Evolutionary conservation across 2,888 invertebrate genomes (phyloP).

Genomic region (Drosophila infuscata): DNA sequence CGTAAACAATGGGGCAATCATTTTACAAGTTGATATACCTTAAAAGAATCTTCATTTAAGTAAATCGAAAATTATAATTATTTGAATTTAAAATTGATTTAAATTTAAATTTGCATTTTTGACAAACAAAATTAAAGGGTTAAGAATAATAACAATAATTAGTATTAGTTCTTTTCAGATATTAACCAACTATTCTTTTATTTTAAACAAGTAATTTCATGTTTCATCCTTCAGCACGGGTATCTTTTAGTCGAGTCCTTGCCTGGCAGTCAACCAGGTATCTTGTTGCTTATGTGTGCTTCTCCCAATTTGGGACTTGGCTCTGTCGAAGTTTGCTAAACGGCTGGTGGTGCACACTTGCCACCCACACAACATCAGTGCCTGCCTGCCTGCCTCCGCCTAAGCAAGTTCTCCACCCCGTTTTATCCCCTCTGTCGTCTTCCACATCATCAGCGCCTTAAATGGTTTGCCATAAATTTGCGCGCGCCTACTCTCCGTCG

Average conservation of each 20-base stretch:
- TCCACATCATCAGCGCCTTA: conserved; percentile 79
- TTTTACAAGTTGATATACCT: background rate
- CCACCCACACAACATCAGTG: background rate
- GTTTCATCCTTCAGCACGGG: background rate
- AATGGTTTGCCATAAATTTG: conserved; percentile 79
- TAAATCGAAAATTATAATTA: background rate
- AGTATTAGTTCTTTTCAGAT: background rate
- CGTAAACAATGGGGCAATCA: no score
- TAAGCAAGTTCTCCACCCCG: conserved; percentile 44
- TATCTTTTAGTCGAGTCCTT: conserved; percentile 30
- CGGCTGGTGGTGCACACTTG: conserved; percentile 27
- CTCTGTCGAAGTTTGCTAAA: conserved; percentile 53
- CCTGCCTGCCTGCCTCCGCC: background rate
- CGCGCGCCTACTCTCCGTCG: conserved; percentile 52
- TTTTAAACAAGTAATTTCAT: background rate
- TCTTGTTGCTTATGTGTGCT: conserved; percentile 18
- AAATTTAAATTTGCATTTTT: background rate
- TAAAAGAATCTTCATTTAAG: background rate
- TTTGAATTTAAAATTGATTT: background rate
- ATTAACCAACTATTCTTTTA: background rate
- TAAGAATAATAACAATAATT: background rate
- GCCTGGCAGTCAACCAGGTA: background rate
- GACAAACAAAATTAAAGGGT: background rate
- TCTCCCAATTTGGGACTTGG: conserved; percentile 30
- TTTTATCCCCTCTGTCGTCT: conserved; percentile 67